phyloP scores from a whole-genome alignment of 2,797 vertebrate species.

The Darevskia mixta region DNA sequence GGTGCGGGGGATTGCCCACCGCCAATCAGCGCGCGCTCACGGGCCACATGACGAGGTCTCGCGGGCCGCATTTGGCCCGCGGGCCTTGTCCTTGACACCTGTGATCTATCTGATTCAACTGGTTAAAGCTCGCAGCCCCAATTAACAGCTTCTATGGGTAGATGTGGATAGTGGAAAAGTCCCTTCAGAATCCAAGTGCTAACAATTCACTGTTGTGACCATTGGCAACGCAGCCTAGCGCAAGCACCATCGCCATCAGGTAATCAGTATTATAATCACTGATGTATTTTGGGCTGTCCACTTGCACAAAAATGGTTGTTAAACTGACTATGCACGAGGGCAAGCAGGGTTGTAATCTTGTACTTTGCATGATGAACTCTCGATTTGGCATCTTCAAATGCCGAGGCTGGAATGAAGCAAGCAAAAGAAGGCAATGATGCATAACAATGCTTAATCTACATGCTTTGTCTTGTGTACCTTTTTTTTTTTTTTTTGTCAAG shows the following conservation, averaged over 20 bases:
- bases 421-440: not conserved
- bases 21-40: no score
- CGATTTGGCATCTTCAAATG: not conserved
- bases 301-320: slow-evolving; percentile 19
- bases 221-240: not conserved
- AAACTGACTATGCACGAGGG: not conserved
- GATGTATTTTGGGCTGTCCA: not conserved
- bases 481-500: slow-evolving; percentile 24
- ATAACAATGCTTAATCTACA: slow-evolving; percentile 2
- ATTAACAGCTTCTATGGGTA: slow-evolving; percentile 2
- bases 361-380: slow-evolving; percentile 12
- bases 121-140: not conserved
- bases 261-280: slow-evolving; percentile 19
- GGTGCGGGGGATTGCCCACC: no score
- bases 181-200: not conserved
- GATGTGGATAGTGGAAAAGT: not conserved
- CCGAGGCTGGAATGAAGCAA: not conserved
- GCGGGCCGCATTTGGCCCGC: no score
- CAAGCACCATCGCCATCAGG: not conserved
- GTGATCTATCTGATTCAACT: not conserved
- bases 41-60: no score
- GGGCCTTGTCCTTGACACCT: no score
- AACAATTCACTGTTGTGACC: not conserved
- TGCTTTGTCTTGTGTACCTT: not conserved
- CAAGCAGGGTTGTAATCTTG: not conserved